phyloP scores from a whole-genome alignment of 2,113 vertebrate genomes.

The Oryzias woworae region DNA sequence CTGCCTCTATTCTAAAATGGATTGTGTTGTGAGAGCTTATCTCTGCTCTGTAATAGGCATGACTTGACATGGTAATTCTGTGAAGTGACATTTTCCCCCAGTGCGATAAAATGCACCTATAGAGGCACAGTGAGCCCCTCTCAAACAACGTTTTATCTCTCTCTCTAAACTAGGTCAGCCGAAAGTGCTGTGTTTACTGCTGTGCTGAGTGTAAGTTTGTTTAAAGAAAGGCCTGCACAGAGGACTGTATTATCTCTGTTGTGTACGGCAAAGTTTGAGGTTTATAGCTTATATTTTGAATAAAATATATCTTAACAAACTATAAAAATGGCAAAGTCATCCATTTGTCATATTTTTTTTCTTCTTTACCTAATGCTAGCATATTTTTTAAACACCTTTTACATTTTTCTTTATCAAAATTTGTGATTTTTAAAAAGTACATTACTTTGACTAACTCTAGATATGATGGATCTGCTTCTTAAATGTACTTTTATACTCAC shows the following conservation, averaged over 20 bases:
- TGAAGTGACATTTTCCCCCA: slow-evolving; percentile 4
- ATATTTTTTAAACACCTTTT: too few relatives aligned
- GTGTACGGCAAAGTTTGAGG: slow-evolving; percentile 39
- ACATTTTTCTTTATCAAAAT: too few relatives aligned
- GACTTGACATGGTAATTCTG: slow-evolving; percentile 21
- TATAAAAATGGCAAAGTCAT: too few relatives aligned
- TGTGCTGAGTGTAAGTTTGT: slow-evolving; percentile 1
- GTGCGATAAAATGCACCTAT: slow-evolving; percentile 43
- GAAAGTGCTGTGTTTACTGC: slow-evolving; percentile 39
- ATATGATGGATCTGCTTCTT: background rate
- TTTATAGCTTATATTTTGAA: background rate
- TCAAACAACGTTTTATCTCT: slow-evolving; percentile 46
- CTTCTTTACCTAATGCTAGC: too few relatives aligned
- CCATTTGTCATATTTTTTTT: too few relatives aligned
- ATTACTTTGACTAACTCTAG: too few relatives aligned
- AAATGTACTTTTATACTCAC: background rate
- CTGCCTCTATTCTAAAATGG: slow-evolving; percentile 23
- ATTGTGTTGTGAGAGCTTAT: slow-evolving; percentile 28
- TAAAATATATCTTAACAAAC: background rate
- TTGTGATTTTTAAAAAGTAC: too few relatives aligned
- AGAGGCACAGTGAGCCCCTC: slow-evolving; percentile 23
- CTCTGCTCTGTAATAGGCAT: slow-evolving; percentile 32
- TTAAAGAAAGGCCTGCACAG: slow-evolving; percentile 34
- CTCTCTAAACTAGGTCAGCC: slow-evolving; percentile 37
- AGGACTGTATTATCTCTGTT: slow-evolving; percentile 27